Base-by-base conservation (phyloP, 2,888 invertebrate species). In the Microctonus brassicae region DNA sequence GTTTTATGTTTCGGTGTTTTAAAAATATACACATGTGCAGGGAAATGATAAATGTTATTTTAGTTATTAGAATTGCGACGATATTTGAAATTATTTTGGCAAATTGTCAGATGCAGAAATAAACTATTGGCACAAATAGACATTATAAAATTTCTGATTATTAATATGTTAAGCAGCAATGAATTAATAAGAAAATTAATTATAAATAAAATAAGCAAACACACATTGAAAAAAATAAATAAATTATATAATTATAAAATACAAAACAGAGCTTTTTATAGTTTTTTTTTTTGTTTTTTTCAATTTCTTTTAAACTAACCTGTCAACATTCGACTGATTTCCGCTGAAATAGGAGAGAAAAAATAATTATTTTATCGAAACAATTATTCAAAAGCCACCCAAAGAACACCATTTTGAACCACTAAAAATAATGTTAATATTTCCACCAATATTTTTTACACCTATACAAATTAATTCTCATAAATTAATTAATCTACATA, bases 291-390 rank as follows among this genome's bases (percentile, higher is more conserved):
- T 76, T 29, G 3, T 29, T 29, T 29, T 57, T 24, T 65, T 70
- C 76, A 78, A 75, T 72, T 71, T 72, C 75, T 73, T 69, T 72
- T 73, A 70, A 58, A 76, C 85, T 86, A 84, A 86, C 86, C 86
- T 86, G 80, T 80, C 82, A 79, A 84, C 79, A 76, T 75, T 79
- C 72, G 86, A 80, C 60, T 80, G 73, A 78, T 86, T 86, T 79
- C 80, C 82, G 76, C 86, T 86, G 83, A 72, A 86, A 85, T 74
- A 62, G 64, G 63, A 53, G 64, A 13, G 63, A 53, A 64, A n/a
- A 24, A 26, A 55, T 13, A 55, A 55, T 24, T 13, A 55, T 24
- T 24, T 24, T 22, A 55, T 26, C 3, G 1, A 55, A n/a, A 62
- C 6, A 17, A 52, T 47, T 4, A n/a, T n/a, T n/a, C n/a, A n/a